Conservation (phyloP, 2,888 invertebrate species). For the Drosophila meridionalis region DNA sequence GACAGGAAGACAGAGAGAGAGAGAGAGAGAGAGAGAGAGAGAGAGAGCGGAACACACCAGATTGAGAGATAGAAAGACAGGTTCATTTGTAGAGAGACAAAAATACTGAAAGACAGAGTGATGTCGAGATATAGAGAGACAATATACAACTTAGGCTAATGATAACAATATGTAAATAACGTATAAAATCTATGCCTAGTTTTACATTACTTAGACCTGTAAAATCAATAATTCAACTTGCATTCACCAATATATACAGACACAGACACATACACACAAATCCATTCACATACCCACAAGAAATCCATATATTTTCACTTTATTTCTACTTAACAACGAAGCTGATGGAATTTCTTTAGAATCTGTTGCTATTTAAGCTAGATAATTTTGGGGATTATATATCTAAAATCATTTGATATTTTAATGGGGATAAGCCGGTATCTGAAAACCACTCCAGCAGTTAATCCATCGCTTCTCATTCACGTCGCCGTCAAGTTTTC, state of each 20-base stretch:
- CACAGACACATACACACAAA: neutral
- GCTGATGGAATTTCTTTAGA: neutral
- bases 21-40: too few species aligned
- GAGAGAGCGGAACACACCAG: too few species aligned
- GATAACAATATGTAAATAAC: too few species aligned
- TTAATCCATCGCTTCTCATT: constrained; percentile 28
- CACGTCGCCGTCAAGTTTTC: constrained; percentile 3
- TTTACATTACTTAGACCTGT: too few species aligned
- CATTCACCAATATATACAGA: too few species aligned
- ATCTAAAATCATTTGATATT: constrained; percentile 4
- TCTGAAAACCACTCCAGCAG: constrained; percentile 19
- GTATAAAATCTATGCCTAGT: too few species aligned
- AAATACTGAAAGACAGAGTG: neutral
- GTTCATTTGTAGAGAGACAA: neutral
- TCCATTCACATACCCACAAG: neutral
- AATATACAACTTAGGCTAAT: too few species aligned
- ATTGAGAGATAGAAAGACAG: neutral
- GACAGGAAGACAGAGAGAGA: too few species aligned
- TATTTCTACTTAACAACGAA: neutral
- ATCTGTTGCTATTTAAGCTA: neutral
- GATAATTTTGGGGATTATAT: neutral
- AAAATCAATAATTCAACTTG: too few species aligned
- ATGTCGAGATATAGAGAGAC: too few species aligned
- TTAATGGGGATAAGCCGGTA: constrained; percentile 12
- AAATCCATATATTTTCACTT: neutral